Evolutionary conservation across 2,888 invertebrate genomes (phyloP).

Genomic region (Cepaea hortensis): DNA sequence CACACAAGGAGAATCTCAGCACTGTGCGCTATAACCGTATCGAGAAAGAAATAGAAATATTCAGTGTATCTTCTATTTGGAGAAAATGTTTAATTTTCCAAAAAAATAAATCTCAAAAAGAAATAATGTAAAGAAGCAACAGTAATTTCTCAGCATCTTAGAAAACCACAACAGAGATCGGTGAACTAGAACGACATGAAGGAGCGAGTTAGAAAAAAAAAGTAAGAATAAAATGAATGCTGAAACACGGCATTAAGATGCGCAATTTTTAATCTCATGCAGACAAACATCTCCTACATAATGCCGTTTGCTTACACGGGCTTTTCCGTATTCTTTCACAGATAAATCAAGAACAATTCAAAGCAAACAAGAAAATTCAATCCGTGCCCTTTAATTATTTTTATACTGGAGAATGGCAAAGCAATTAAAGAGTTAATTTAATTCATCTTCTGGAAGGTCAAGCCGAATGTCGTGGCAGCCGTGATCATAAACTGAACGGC

Average conservation of each 20-base stretch:
- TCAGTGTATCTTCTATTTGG: too few relatives aligned
- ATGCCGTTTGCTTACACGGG: background rate
- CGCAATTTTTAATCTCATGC: background rate
- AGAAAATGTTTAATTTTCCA: too few relatives aligned
- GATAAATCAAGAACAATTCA: background rate
- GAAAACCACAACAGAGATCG: too few relatives aligned
- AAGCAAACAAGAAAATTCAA: conserved; percentile 17
- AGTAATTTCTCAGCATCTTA: too few relatives aligned
- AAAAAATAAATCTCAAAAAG: too few relatives aligned
- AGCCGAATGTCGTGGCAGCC: too few relatives aligned
- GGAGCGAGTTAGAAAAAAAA: background rate
- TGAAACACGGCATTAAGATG: background rate
- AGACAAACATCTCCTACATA: background rate
- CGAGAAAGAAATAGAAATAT: too few relatives aligned
- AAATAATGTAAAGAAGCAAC: too few relatives aligned
- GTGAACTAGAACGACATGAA: too few relatives aligned
- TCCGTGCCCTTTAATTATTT: background rate
- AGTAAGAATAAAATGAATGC: background rate
- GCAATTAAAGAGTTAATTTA: conserved; percentile 26
- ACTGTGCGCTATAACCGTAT: too few relatives aligned
- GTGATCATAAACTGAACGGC: too few relatives aligned
- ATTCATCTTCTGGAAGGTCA: background rate
- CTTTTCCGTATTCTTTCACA: background rate
- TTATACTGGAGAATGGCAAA: conserved; percentile 13
- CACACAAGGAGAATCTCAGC: too few relatives aligned